Conservation (phyloP, 2,797 vertebrate species). For the Anomalospiza imberbis region DNA sequence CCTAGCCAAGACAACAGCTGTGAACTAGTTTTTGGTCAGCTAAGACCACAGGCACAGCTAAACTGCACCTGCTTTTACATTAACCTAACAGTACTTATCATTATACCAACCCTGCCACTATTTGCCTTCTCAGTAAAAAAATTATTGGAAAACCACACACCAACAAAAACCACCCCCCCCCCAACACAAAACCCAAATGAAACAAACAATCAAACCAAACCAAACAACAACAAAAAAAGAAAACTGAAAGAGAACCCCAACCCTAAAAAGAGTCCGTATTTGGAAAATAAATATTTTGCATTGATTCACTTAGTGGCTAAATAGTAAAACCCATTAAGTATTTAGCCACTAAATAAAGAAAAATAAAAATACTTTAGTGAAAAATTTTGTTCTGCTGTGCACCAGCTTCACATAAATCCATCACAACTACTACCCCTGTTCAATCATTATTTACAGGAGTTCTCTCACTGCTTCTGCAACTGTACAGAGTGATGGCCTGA, state of each 20-base stretch:
- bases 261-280: background rate
- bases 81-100: background rate
- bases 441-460: background rate
- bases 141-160: rapidly evolving
- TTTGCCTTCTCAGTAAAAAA: background rate
- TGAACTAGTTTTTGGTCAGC: background rate
- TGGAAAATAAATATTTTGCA: background rate
- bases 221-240: background rate
- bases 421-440: background rate
- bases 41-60: background rate
- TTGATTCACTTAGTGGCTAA: background rate
- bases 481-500: background rate
- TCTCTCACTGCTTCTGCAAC: background rate
- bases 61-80: background rate
- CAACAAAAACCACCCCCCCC: background rate
- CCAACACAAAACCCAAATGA: background rate
- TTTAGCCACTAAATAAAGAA: background rate
- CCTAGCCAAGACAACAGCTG: background rate
- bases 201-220: too few species aligned
- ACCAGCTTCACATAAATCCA: background rate
- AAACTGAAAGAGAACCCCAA: background rate
- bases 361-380: background rate
- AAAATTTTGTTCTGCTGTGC: background rate
- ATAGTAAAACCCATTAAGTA: background rate
- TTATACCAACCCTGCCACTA: background rate